Percentiles rank a stretch among this genome's conserved stretches.
Evolutionary conservation across 2,888 invertebrate species (phyloP).

Genomic region (Nephrocerus scutellatus): DNA sequence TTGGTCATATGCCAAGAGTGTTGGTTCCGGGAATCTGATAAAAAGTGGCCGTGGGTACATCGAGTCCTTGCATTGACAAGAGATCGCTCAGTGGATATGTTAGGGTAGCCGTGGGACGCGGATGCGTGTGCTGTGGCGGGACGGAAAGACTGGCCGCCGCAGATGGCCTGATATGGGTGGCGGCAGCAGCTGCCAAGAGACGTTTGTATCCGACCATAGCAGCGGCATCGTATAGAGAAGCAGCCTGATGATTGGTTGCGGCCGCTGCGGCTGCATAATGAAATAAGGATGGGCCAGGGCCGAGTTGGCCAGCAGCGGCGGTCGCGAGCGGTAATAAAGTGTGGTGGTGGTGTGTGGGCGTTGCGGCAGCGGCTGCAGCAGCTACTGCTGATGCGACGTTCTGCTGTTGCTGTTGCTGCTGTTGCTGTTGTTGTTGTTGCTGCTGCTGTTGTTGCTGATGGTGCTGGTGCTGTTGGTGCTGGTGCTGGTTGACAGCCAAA

Average conservation of each 20-base stretch:
- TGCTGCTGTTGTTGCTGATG: slow-evolving; percentile 34
- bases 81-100: slow-evolving; percentile 65
- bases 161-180: slow-evolving; percentile 35
- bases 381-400: slow-evolving; percentile 25
- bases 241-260: slow-evolving; percentile 52
- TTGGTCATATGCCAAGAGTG: slow-evolving; percentile 63
- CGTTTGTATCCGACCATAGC: slow-evolving; percentile 46
- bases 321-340: slow-evolving; percentile 5
- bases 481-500: slow-evolving; percentile 33
- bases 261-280: slow-evolving; percentile 57
- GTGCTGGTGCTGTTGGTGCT: slow-evolving; percentile 49
- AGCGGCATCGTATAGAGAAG: slow-evolving; percentile 41
- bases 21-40: slow-evolving; percentile 65
- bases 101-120: slow-evolving; percentile 52
- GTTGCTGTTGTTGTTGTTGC: slow-evolving; percentile 38
- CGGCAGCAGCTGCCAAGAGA: slow-evolving; percentile 45
- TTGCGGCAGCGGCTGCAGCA: slow-evolving; percentile 37
- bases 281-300: slow-evolving; percentile 48
- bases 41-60: slow-evolving; percentile 56
- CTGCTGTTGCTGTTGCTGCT: slow-evolving; percentile 45
- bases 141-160: slow-evolving; percentile 37
- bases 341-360: too few species aligned
- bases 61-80: slow-evolving; percentile 63
- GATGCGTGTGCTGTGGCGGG: slow-evolving; percentile 39
- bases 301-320: slow-evolving; percentile 29